phyloP scores from a whole-genome alignment of 1,140 invertebrate species.

The Amphibalanus amphitrite region DNA sequence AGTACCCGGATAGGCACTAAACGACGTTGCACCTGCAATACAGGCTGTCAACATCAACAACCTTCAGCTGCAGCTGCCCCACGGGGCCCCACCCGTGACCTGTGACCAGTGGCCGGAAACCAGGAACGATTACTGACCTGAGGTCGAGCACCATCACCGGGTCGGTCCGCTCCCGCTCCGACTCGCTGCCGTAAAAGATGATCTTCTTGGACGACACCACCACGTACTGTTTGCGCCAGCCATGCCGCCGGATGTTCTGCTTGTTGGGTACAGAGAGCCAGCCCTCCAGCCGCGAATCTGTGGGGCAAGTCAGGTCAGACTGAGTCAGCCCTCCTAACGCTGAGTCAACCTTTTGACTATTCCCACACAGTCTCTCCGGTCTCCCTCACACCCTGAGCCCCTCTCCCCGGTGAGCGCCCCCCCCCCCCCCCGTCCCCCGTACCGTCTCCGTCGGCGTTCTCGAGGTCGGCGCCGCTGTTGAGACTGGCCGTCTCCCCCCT shows the following conservation, averaged over 20 bases:
- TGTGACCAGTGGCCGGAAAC: too few species aligned
- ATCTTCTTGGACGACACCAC: conserved; percentile 93
- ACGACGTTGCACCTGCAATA: background rate
- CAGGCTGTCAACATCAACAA: background rate
- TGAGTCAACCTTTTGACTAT: background rate
- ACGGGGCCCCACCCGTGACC: background rate
- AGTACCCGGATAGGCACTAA: conserved; percentile 3
- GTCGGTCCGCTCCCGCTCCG: conserved; percentile 84
- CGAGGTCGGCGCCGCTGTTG: too few species aligned
- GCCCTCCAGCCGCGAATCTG: conserved; percentile 70
- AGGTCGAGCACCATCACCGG: conserved; percentile 88
- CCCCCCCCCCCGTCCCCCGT: background rate
- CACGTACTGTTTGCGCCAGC: conserved; percentile 94
- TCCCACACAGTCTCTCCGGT: too few species aligned
- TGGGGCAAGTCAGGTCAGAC: background rate
- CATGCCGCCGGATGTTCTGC: conserved; percentile 84
- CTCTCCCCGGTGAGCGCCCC: too few species aligned
- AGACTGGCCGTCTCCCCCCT: too few species aligned
- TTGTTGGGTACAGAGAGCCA: conserved; percentile 91
- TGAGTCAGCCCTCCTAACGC: background rate
- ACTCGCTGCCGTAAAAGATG: conserved; percentile 91
- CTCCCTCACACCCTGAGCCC: too few species aligned
- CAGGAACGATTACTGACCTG: conserved; percentile 39
- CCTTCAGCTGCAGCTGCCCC: background rate
- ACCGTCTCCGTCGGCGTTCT: too few species aligned